Evolutionary conservation across 2,113 vertebrate species (phyloP), one percentile per base, ranked within the genome.

Genomic region (Dicerorhinus sumatrensis): DNA sequence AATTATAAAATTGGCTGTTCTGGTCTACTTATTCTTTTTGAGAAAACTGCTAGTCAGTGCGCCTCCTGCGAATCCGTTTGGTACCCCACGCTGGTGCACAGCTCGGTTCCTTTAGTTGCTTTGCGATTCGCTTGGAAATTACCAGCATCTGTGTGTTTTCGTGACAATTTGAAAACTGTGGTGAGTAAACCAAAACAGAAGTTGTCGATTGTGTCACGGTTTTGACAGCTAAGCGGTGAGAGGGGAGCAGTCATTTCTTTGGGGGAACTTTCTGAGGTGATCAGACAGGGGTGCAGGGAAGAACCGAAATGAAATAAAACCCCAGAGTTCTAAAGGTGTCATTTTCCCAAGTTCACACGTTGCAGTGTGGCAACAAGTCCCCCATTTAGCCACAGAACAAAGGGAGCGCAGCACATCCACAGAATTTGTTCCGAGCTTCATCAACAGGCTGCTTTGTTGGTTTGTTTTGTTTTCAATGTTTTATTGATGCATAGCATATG

Each of bases 1-100:
- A 93, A 97, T 96, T 94, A 93, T 85, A 96, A 91, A 94, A 91
- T 83, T 96, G 93, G 95, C 97, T 18, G 65, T 85, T 79, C 46
- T 0, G 17, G 58, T 92, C 79, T 83, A 29, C 76, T 94, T 80
- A 65, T 36, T 65, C n/a, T 96, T 87, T 91, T 77, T 0, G 21
- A 81, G 72, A 79, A 90, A 96, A 56, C 90, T 42, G 69, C 46
- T 5, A 56, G 77, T 42, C 85, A 1, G 42, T 1, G 48, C 2
- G 21, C 73, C 85, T 93, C 70, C 97, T 48, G 72, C 0, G 21
- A 93, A 8, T 80, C 80, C 20, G 60, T 81, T 84, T 60, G 39
- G 65, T 17, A 51, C 81, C 95, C 42, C 92, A 54, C 76, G 91
- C 88, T 84, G 93, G 80, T 6, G 23, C 91, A 1, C 51, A 54